phyloP scores from a whole-genome alignment of 2,888 invertebrate genomes.

The Hypomecis atomaria region DNA sequence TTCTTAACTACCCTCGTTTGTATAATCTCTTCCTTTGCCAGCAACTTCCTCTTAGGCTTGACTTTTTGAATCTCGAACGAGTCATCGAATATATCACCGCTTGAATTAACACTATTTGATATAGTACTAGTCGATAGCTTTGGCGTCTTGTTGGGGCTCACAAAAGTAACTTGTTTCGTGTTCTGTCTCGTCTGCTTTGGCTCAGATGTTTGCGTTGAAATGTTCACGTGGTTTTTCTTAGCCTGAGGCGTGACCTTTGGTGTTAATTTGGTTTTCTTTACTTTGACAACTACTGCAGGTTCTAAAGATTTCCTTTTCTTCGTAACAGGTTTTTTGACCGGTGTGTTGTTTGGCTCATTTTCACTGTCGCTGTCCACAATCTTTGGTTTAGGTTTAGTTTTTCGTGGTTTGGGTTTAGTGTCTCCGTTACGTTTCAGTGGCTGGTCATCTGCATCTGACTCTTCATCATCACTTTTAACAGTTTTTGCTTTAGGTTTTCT shows the following conservation, averaged over 20 bases:
- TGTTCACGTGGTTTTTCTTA: constrained; percentile 70
- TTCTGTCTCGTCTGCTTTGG: constrained; percentile 43
- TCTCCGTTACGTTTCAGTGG: constrained; percentile 44
- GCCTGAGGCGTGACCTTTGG: constrained; percentile 72
- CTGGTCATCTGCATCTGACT: constrained; percentile 51
- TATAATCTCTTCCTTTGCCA: constrained; percentile 65
- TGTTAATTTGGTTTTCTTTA: constrained; percentile 66
- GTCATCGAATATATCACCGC: constrained; percentile 78
- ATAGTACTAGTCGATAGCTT: constrained; percentile 15
- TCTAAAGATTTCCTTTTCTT: constrained; percentile 67
- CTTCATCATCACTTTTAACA: constrained; percentile 56
- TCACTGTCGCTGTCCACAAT: constrained; percentile 36
- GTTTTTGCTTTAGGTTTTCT: constrained; percentile 45
- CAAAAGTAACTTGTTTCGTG: constrained; percentile 64
- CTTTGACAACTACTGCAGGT: constrained; percentile 60
- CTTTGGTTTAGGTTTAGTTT: not conserved
- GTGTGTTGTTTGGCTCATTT: constrained; percentile 26
- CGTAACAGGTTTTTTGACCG: constrained; percentile 19
- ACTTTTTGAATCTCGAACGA: constrained; percentile 69
- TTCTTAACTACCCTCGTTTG: constrained; percentile 71
- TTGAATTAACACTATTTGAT: constrained; percentile 58
- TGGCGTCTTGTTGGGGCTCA: constrained; percentile 57
- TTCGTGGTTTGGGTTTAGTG: constrained; percentile 36
- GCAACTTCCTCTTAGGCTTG: constrained; percentile 65
- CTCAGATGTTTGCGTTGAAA: constrained; percentile 75